phyloP scores from a whole-genome alignment of 1,140 invertebrate genomes.

The Caerostris darwini region DNA sequence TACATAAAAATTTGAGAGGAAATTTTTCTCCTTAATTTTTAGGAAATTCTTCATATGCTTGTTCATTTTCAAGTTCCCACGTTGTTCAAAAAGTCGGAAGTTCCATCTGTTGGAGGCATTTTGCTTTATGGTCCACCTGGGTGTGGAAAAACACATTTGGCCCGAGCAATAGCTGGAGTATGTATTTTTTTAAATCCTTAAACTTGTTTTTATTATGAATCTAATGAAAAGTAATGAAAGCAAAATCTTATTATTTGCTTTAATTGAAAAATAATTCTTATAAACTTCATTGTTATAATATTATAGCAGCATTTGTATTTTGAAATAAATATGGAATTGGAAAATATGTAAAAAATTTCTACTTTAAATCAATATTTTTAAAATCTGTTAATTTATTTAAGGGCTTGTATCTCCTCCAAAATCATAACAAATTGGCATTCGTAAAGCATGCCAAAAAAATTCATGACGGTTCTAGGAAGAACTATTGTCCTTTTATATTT shows the following conservation, averaged over 20 bases:
- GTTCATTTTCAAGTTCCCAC: slow-evolving; percentile 92
- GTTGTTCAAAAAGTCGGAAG: slow-evolving; percentile 89
- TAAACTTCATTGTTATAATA: no score
- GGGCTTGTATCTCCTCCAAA: no score
- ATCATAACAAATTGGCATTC: no score
- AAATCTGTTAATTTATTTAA: no score
- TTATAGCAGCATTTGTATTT: no score
- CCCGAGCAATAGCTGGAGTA: slow-evolving; percentile 95
- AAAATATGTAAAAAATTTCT: no score
- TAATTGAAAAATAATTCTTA: no score
- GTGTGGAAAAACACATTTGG: slow-evolving; percentile 95
- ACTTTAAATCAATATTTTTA: no score
- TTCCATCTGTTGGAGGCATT: slow-evolving; percentile 91
- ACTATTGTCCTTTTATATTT: no score
- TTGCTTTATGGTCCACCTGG: slow-evolving; percentile 95
- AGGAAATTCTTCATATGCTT: slow-evolving; percentile 90
- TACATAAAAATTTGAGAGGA: not conserved
- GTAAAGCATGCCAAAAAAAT: no score
- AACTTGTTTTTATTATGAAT: not conserved
- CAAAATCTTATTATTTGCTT: not conserved
- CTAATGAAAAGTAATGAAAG: not conserved
- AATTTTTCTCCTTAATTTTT: slow-evolving; percentile 10
- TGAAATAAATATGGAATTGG: no score
- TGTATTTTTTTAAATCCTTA: slow-evolving; percentile 80
- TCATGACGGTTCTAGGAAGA: no score